Evolutionary conservation across 2,113 vertebrate species (phyloP).

Genomic region (Sinocyclocheilus anshuiensis): DNA sequence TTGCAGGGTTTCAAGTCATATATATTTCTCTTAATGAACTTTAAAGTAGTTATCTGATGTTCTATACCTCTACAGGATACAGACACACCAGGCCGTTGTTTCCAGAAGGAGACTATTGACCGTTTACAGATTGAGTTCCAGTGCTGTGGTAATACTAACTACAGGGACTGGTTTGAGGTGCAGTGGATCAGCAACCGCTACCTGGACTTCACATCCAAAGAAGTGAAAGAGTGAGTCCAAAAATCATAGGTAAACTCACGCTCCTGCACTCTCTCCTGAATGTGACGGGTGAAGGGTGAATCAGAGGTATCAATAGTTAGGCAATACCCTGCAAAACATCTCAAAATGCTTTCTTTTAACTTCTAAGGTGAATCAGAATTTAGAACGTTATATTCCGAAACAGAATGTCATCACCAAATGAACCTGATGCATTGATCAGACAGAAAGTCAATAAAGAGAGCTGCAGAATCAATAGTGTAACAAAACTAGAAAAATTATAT

Average conservation of each 20-base stretch:
- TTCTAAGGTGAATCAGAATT: neutral
- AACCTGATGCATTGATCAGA: neutral
- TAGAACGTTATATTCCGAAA: neutral
- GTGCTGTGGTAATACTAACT: slow-evolving; percentile 83
- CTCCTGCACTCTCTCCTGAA: neutral
- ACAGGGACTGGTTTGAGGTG: slow-evolving; percentile 86
- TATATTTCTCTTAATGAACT: neutral
- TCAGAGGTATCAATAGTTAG: neutral
- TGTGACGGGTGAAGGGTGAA: neutral
- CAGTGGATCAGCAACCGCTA: slow-evolving; percentile 85
- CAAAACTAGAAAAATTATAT: neutral
- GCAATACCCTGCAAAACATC: neutral
- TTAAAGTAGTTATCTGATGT: neutral
- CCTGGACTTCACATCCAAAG: slow-evolving; percentile 80
- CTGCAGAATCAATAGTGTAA: neutral
- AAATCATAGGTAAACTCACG: neutral
- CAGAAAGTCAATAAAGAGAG: neutral
- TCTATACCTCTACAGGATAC: slow-evolving; percentile 71
- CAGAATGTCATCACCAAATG: neutral
- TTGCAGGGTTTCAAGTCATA: neutral
- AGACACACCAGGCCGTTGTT: slow-evolving; percentile 83
- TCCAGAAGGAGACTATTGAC: slow-evolving; percentile 84
- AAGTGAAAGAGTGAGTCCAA: slow-evolving; percentile 83
- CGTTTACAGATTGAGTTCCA: slow-evolving; percentile 81
- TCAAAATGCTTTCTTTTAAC: neutral